Evolutionary conservation across 2,113 vertebrate species (phyloP).

Genomic region (Tragelaphus buxtoni): DNA sequence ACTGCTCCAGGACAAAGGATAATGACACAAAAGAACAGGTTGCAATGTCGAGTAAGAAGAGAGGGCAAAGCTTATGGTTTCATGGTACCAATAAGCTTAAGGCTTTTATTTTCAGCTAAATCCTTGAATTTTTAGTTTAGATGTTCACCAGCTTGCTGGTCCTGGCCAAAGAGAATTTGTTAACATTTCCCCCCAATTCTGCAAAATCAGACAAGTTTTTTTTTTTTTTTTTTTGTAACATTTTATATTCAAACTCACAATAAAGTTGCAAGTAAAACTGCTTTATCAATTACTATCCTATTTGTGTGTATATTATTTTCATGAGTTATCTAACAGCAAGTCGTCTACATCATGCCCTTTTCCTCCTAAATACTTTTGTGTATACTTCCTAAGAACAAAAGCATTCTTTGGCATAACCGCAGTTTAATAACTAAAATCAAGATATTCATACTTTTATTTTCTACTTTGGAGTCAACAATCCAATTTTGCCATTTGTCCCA

Average conservation of each 20-base stretch:
- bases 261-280: background rate
- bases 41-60: background rate
- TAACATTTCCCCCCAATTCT: background rate
- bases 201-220: background rate
- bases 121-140: slow-evolving; percentile 39
- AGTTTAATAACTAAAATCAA: background rate
- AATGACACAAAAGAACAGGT: slow-evolving; percentile 19
- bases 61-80: background rate
- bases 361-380: background rate
- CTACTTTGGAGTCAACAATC: background rate
- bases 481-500: background rate
- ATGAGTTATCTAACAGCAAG: background rate
- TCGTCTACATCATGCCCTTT: background rate
- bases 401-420: background rate
- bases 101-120: slow-evolving; percentile 41
- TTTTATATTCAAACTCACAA: slow-evolving; percentile 3
- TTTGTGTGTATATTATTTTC: background rate
- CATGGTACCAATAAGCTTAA: slow-evolving; percentile 10
- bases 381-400: background rate
- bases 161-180: background rate
- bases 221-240: background rate
- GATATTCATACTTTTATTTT: background rate
- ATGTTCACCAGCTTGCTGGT: background rate
- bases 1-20: slow-evolving; percentile 40
- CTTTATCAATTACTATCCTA: background rate